phyloP scores from a whole-genome alignment of 2,797 vertebrate species.

The Epinephelus awoara region DNA sequence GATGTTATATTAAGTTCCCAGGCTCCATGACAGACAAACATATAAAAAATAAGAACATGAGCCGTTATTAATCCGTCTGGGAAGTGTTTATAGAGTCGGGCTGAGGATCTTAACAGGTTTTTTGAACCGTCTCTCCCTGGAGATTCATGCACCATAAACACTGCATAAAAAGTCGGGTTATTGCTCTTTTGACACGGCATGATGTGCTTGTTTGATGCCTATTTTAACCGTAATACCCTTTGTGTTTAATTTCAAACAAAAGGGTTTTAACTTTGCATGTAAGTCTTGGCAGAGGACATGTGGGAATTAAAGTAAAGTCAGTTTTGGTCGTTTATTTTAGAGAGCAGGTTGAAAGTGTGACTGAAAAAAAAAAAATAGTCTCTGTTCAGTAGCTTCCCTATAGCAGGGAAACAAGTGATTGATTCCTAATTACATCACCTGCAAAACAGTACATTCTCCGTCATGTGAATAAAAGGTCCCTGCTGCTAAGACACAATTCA shows the following conservation, averaged over 20 bases:
- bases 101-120: constrained; percentile 7
- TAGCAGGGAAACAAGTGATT: not conserved
- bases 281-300: not conserved
- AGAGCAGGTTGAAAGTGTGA: constrained; percentile 1
- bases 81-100: constrained; percentile 22
- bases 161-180: not conserved
- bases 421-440: not conserved
- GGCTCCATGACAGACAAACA: constrained; percentile 17
- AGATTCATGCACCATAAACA: constrained; percentile 23
- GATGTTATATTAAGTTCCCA: constrained; percentile 39
- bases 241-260: constrained; percentile 12
- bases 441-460: not conserved
- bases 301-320: not conserved
- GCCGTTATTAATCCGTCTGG: constrained; percentile 30
- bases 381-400: not conserved
- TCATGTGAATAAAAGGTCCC: not conserved
- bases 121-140: not conserved
- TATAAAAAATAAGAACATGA: not conserved
- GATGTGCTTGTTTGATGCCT: not conserved
- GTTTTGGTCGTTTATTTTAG: not conserved
- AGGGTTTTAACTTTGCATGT: not conserved
- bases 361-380: not conserved
- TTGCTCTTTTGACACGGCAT: not conserved
- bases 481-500: not conserved
- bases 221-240: not conserved